Base-by-base conservation (phyloP, 2,113 vertebrate species). In the Semicossyphus pulcher region DNA sequence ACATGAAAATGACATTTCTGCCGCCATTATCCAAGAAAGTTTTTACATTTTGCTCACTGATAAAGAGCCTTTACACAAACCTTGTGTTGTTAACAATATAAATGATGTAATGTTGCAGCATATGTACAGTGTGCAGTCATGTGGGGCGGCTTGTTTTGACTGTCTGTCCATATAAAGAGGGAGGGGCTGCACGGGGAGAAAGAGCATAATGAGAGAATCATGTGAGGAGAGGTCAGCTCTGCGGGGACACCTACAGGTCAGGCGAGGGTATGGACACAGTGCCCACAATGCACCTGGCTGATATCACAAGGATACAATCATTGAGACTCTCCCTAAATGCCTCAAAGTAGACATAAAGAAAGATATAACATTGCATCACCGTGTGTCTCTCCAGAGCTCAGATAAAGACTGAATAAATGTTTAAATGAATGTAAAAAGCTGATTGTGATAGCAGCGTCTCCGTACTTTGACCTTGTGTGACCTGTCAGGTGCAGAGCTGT, bases 221-320 rank as follows among this genome's bases (percentile, higher is more conserved):
- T 53, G 49, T 48, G 73, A n/a, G 45, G 20, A 20, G 45, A 60
- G 72, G 76, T 77, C 66, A 85, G 79, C 84, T 73, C 87, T 70
- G 72, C 28, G 16, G 72, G 59, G 88, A 89, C 86, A 86, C 86
- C 85, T 81, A 60, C 72, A 91, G 89, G 81, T 80, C 65, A 67
- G 54, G 23, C 6, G 0, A 52, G 23, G 57, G 59, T 42, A 74
- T 59, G 56, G 21, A 28, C 49, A 7, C 21, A 7, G 31, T 15
- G 26, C 49, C 83, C 73, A 76, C 34, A 66, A 80, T 88, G 67
- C 72, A 65, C 42, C 52, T 37, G 47, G 49, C 15, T 52, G 34
- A 29, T 47, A 48, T 42, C 51, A 66, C 37, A 25, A 14, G 5
- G 32, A 14, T n/a, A n/a, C n/a, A n/a, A n/a, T 3, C 51, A 51